Base-by-base conservation (phyloP, 2,113 vertebrate species). In the Sprattus sprattus region DNA sequence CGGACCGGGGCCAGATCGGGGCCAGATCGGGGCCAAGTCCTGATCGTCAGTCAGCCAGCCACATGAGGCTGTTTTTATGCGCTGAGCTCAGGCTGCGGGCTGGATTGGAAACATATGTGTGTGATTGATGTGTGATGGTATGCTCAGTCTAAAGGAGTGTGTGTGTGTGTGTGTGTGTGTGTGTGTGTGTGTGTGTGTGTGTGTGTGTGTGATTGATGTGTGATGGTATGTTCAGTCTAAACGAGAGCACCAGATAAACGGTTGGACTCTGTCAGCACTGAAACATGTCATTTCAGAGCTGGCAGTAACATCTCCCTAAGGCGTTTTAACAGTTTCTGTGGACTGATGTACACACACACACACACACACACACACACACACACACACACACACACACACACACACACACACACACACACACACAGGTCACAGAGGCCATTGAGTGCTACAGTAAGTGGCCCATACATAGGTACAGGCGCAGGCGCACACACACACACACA, bases 401-500 rank as follows among this genome's bases (percentile, higher is more conserved):
- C n/a, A n/a, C n/a, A n/a, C n/a, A n/a, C n/a, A n/a, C n/a, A n/a
- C n/a, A n/a, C n/a, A 39, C 39, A 39, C 39, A 39, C 39, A 39
- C 39, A 39, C 39, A 39, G 71, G 71, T 78, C 71, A 78, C 28
- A 15, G 71, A 18, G 71, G 64, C 28, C 64, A 4, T 71, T 71
- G 25, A 0, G n/a, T 25, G 3, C 64, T 71, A 71, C 64, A 71
- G 64, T 71, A 71, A 25, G 64, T 71, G 64, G 71, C 39, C 71
- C 32, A 71, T 25, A 28, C 8, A n/a, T 67, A 67, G 60, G 60
- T 78, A 88, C 84, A 91, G 88, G 89, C 89, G 88, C 81, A 84
- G 49, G 20, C 47, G 25, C 13, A 46, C 64, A 32, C 28, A 28
- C 82, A 25, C 32, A 25, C 50, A 57, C 39, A 39, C 39, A 39